A percentile compares a stretch with the other conserved stretches of the same genome.
phyloP scores from a whole-genome alignment of 2,113 vertebrate species.

The Salvelinus alpinus region DNA sequence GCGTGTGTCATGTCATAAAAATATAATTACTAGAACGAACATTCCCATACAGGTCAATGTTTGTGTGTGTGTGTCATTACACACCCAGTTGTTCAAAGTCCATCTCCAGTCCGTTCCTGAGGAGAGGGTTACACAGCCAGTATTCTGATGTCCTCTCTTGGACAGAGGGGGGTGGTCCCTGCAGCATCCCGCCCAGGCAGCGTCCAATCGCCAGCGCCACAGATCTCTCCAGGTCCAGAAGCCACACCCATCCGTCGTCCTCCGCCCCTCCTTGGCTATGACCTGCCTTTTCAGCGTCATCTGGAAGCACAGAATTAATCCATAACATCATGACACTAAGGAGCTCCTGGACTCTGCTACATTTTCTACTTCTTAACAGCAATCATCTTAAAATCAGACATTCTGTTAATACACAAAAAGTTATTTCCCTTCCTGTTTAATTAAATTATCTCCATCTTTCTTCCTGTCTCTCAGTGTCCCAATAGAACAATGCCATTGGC shows the following conservation, averaged over 20 bases:
- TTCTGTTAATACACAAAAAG: too few species aligned
- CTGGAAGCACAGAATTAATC: slow-evolving; percentile 43
- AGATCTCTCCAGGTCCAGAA: slow-evolving; percentile 78
- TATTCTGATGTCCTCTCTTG: slow-evolving; percentile 73
- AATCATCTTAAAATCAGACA: too few species aligned
- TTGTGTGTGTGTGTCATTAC: slow-evolving; percentile 2
- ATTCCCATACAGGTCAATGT: too few species aligned
- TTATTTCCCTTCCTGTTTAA: too few species aligned
- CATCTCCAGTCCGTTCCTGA: slow-evolving; percentile 80
- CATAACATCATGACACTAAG: too few species aligned
- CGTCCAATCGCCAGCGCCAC: slow-evolving; percentile 75
- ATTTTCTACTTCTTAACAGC: too few species aligned
- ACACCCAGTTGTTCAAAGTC: slow-evolving; percentile 77
- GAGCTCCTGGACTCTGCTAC: too few species aligned
- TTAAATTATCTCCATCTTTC: too few species aligned
- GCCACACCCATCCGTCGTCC: slow-evolving; percentile 74
- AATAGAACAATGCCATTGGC: too few species aligned
- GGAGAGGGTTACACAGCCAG: slow-evolving; percentile 77
- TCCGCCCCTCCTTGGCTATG: slow-evolving; percentile 32
- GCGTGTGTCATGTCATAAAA: too few species aligned
- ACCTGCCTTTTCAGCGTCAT: slow-evolving; percentile 51
- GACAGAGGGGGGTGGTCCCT: slow-evolving; percentile 67
- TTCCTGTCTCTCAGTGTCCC: too few species aligned
- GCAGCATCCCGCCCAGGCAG: slow-evolving; percentile 79
- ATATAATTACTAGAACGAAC: too few species aligned